Conservation (phyloP, 2,113 vertebrate genomes). For the Mormoops blainvillei region DNA sequence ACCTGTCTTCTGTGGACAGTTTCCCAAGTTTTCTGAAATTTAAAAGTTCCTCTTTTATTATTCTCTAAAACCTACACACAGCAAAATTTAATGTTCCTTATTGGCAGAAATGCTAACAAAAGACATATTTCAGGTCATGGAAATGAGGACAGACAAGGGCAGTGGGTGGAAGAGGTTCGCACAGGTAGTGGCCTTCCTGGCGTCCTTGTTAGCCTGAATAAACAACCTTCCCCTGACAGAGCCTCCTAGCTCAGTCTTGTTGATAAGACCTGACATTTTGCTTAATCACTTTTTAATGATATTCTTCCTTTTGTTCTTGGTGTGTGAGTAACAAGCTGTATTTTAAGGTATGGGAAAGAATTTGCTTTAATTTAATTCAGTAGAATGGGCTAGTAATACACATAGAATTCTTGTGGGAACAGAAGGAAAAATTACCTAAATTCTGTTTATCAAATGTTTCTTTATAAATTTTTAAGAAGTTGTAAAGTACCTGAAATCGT, state of each 20-base stretch:
- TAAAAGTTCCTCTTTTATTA: neutral
- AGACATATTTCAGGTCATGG: constrained; percentile 59
- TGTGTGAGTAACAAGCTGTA: constrained; percentile 23
- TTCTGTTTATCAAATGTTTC: neutral
- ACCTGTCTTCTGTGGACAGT: neutral
- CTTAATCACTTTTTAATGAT: constrained; percentile 55
- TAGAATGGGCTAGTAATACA: neutral
- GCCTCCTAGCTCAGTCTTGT: neutral
- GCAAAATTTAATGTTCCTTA: neutral
- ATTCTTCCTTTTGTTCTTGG: constrained; percentile 51
- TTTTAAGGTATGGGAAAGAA: neutral
- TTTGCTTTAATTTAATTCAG: constrained; percentile 21
- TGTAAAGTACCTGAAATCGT: neutral
- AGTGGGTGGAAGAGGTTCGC: constrained; percentile 50
- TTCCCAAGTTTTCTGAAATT: constrained; percentile 20
- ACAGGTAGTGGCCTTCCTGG: constrained; percentile 47
- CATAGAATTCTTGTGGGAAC: neutral
- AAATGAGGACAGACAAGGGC: constrained; percentile 37
- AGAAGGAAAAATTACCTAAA: neutral
- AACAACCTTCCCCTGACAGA: constrained; percentile 39
- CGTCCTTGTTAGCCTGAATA: constrained; percentile 64
- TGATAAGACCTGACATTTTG: constrained; percentile 46
- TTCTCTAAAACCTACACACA: neutral
- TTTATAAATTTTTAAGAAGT: neutral
- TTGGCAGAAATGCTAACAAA: constrained; percentile 7